Conservation (phyloP, 30 jellyfish, hydroid and myxozoan species). For the Catostylus mosaicus region DNA sequence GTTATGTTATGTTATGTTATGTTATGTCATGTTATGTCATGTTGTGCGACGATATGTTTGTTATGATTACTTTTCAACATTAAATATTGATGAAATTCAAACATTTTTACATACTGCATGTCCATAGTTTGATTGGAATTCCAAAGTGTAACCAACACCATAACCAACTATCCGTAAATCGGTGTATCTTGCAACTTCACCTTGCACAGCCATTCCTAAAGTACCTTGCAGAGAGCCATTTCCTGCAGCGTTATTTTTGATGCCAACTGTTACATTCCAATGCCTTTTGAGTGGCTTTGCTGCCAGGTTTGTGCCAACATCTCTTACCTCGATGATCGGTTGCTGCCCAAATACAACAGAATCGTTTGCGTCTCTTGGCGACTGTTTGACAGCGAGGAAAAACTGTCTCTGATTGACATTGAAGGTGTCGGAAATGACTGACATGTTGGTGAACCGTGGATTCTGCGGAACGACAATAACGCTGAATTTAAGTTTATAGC, state of each 20-base stretch:
- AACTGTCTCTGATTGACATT: slow-evolving; percentile 70
- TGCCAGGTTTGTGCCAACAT: slow-evolving; percentile 75
- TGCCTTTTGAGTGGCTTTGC: slow-evolving; percentile 62
- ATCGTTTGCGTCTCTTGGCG: slow-evolving; percentile 72
- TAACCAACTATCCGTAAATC: slow-evolving; percentile 59
- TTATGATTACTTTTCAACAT: too few species aligned
- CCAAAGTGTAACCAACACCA: slow-evolving; percentile 80
- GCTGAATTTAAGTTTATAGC: slow-evolving; percentile 53
- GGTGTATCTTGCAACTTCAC: slow-evolving; percentile 62
- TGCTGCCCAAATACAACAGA: slow-evolving; percentile 78
- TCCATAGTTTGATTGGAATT: slow-evolving; percentile 64
- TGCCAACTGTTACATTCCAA: slow-evolving; percentile 72
- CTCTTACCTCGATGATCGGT: slow-evolving; percentile 81
- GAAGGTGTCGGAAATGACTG: slow-evolving; percentile 63
- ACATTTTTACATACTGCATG: slow-evolving; percentile 63
- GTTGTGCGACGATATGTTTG: too few species aligned
- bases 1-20: too few species aligned
- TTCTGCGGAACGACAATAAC: slow-evolving; percentile 54
- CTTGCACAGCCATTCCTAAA: slow-evolving; percentile 3
- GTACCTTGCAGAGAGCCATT: slow-evolving; percentile 67
- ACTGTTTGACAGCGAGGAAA: slow-evolving; percentile 60
- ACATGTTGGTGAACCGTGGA: slow-evolving; percentile 63
- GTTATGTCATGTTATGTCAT: too few species aligned
- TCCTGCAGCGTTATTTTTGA: slow-evolving; percentile 32
- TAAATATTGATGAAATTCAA: too few species aligned